Evolutionary conservation across 2,113 vertebrate species (phyloP), one percentile per base, ranked within the genome.

Genomic region (Polyodon spathula): DNA sequence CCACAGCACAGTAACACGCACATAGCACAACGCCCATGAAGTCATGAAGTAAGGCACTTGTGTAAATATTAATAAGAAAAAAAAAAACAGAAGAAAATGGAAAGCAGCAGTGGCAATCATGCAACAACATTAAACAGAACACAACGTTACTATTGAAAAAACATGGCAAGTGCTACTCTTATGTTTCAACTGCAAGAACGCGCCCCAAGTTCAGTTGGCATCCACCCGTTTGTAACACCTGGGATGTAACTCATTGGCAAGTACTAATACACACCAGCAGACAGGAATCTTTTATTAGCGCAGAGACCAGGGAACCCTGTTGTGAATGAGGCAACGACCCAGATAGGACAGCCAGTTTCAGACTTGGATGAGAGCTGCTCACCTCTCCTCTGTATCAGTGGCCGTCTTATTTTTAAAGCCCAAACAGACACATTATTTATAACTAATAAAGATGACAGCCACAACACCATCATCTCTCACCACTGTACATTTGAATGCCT

Each of bases 1-100:
- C 9, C 46, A 59, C 57, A 16, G 51, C 9, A 27, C 7, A 42
- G n/a, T 41, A 37, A 16, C 39, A 50, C 44, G 15, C 56, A 58
- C 12, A 2, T 8, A 57, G 63, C 50, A 41, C 50, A 12, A 40
- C 59, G 57, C 63, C 50, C 38, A 40, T 57, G 40, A 57, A 15
- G 16, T 46, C 51, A 37, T 59, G 50, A 42, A 48, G 48, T 16
- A 64, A 64, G 63, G 57, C 63, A 64, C 63, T 64, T 64, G 59
- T 59, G 58, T 59, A 12, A 37, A 59, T 48, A 48, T 48, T 48
- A 48, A 59, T 48, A 11, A 59, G 15, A 48, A 15, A 58, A 59
- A 10, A 8, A 15, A 14, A 12, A 38, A 37, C 56, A 54, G 11
- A 15, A 15, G 6, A 16, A 14, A 40, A 41, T 56, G 54, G 6